Evolutionary conservation across 2,888 invertebrate genomes (phyloP), one percentile per base, ranked within the genome.

Genomic region (Euproctis similis): DNA sequence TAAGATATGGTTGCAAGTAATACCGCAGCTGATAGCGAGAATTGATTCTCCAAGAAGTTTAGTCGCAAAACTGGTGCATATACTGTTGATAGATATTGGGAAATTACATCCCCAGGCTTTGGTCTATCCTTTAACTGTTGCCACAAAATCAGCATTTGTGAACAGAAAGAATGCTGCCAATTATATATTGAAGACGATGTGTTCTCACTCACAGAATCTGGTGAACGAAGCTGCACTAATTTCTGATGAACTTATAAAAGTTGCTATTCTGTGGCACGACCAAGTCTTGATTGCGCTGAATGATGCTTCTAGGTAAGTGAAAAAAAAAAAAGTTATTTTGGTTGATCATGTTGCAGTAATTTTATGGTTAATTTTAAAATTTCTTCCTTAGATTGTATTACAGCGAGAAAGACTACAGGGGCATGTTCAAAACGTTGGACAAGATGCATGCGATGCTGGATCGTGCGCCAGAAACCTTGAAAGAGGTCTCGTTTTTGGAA

Each of bases 251-350:
- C 81, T 99, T 42, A 98, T 99, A 32, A 88, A 98, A 31, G 97
- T 98, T 0, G 98, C 99, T 2, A 99, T 99, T 53, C 82, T 99
- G 30, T 99, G 99, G 99, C 98, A 99, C 62, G 99, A 99, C 67
- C 91, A 97, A 96, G 84, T 81, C 2, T 71, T 73, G 23, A 77
- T 77, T 23, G 98, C 97, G 0, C 78, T 99, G 9, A 94, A 95
- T 60, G 98, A 98, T 69, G 98, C 98, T 0, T 95, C 95, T 4
- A 75, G 90, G 81, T 46, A 30, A 5, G 7, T 16, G 7, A 16
- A 16, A 16, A 7, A 5, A 4, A 16, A 16, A 16, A 5, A 5
- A 16, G 7, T 16, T 16, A 7, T 5, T 5, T 16, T 7, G 4
- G 4, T 16, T n/a, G n/a, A n/a, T n/a, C n/a, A n/a, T n/a, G n/a